A percentile compares a stretch with the other conserved stretches of the same genome.
These are phyloP conservation scores for Zaprionus bogoriensis DNA, from an alignment of 2,888 invertebrate species.

Conservation along the genomic window DNA sequence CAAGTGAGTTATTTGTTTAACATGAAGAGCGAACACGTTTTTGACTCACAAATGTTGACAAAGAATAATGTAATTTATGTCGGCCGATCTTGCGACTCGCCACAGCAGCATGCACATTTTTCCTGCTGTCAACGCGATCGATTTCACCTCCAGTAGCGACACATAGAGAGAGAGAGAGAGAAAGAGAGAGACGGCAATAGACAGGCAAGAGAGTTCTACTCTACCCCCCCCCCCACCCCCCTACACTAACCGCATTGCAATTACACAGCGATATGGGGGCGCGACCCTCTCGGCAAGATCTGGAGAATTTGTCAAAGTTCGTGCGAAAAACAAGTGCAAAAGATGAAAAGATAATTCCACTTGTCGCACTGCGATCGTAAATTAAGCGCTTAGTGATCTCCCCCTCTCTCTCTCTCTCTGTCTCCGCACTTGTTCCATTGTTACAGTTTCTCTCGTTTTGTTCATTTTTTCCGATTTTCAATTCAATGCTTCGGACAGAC, in stretches of 20 bases:
- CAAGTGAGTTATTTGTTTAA: constrained; percentile 77
- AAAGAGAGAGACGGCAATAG: too few species aligned
- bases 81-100: too few species aligned
- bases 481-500: too few species aligned
- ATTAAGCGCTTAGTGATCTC: constrained; percentile 44
- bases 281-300: neutral
- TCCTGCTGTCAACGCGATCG: constrained; percentile 33
- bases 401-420: neutral
- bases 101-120: constrained; percentile 47
- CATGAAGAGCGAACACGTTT: constrained; percentile 76
- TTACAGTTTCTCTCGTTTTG: constrained; percentile 33
- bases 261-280: neutral
- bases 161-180: neutral
- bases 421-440: constrained; percentile 10
- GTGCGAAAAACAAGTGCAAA: neutral
- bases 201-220: too few species aligned
- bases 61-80: constrained; percentile 77
- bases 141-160: constrained; percentile 37
- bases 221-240: too few species aligned
- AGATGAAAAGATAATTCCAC: constrained; percentile 25
- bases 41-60: constrained; percentile 78
- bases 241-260: neutral
- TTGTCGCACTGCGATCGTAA: constrained; percentile 52
- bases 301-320: constrained; percentile 4
- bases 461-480: too few species aligned